phyloP scores from a whole-genome alignment of 2,113 vertebrate species.

The Calcarius ornatus region DNA sequence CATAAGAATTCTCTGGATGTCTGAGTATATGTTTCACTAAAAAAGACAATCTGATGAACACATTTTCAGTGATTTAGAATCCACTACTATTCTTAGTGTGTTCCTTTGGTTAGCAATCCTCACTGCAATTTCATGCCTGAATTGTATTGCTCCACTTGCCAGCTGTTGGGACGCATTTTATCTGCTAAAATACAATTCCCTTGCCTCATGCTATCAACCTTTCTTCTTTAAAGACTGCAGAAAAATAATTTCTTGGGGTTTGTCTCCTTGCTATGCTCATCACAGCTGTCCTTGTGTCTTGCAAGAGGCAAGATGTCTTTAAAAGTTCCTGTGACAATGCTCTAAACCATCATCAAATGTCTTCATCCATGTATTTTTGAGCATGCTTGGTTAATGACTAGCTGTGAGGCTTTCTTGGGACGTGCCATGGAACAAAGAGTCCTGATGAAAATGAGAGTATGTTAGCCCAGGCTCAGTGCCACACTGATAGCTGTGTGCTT shows the following conservation, averaged over 20 bases:
- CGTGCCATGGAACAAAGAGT: background rate
- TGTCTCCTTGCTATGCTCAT: background rate
- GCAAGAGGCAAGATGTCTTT: background rate
- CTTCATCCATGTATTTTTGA: background rate
- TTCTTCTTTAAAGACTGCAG: background rate
- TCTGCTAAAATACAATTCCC: constrained; percentile 8
- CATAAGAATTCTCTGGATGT: constrained; percentile 23
- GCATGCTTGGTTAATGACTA: background rate
- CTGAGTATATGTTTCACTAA: background rate
- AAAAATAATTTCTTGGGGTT: background rate
- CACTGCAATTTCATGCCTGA: constrained; percentile 19
- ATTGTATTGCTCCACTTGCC: background rate
- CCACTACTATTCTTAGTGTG: background rate
- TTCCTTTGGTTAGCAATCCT: background rate
- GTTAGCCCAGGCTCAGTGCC: constrained; percentile 32
- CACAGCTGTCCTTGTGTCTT: background rate
- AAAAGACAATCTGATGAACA: constrained; percentile 6
- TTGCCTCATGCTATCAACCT: background rate
- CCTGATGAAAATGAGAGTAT: background rate
- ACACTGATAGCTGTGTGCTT: constrained; percentile 29
- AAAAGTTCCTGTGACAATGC: background rate
- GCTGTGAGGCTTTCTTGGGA: background rate
- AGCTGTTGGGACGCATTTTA: constrained; percentile 33
- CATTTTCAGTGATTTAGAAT: background rate
- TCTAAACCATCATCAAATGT: background rate